Percentiles rank a stretch among this genome's conserved stretches.
Conservation (phyloP, 2,113 vertebrate species). For the Chionodraco myersi region DNA sequence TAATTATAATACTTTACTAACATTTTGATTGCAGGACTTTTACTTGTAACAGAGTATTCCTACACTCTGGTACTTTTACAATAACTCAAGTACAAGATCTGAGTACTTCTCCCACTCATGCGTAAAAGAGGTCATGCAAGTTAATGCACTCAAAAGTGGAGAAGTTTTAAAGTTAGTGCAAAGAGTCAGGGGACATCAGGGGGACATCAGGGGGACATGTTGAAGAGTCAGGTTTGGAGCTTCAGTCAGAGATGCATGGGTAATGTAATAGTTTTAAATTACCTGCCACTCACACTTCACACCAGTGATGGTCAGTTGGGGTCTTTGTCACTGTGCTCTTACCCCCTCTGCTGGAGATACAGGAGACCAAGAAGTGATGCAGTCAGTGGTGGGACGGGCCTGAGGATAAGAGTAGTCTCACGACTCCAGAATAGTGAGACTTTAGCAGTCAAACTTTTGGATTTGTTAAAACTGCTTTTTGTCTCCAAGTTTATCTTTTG, state of each 20-base stretch:
- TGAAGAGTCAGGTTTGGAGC: not conserved
- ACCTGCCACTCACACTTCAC: conserved; percentile 44
- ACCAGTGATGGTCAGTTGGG: conserved; percentile 47
- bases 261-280: conserved; percentile 29
- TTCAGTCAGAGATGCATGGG: not conserved
- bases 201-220: not conserved
- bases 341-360: conserved; percentile 78
- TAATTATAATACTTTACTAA: too few relatives aligned
- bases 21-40: too few relatives aligned
- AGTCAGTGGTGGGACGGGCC: conserved; percentile 16
- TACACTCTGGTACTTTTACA: too few relatives aligned
- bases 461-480: not conserved
- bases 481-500: not conserved
- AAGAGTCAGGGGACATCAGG: conserved; percentile 5
- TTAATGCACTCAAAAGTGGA: conserved; percentile 9
- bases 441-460: not conserved
- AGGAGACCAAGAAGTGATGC: conserved; percentile 36
- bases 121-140: not conserved
- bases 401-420: not conserved
- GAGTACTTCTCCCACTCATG: too few relatives aligned
- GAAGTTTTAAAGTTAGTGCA: conserved; percentile 31
- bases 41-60: too few relatives aligned
- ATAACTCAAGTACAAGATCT: too few relatives aligned
- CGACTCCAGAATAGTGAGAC: conserved; percentile 13
- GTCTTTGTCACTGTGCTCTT: conserved; percentile 61